phyloP scores from a whole-genome alignment of 2,797 vertebrate species.

The Tokudaia muenninki region DNA sequence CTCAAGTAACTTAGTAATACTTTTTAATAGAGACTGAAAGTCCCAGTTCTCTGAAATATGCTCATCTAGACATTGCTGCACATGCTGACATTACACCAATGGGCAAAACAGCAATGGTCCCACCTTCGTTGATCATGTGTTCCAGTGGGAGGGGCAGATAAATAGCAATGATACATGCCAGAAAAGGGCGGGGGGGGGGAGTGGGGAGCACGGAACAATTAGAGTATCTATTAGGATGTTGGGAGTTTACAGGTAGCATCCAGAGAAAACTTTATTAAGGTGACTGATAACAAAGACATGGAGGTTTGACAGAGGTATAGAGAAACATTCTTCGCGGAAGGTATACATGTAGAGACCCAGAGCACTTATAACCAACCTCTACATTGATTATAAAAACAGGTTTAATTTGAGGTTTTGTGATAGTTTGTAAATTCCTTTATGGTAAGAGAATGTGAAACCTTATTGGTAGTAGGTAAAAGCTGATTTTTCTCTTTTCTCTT shows the following conservation, averaged over 20 bases:
- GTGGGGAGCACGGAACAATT: neutral
- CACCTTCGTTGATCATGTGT: neutral
- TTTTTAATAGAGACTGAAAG: neutral
- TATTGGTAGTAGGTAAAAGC: neutral
- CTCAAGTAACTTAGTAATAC: slow-evolving; percentile 36
- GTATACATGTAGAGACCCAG: neutral
- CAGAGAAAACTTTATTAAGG: neutral
- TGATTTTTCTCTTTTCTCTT: neutral
- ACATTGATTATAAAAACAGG: neutral
- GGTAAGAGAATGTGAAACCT: neutral
- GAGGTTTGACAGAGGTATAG: neutral
- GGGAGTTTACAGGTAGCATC: neutral
- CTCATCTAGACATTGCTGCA: neutral
- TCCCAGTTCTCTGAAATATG: neutral
- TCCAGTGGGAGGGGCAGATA: neutral
- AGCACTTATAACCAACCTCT: neutral
- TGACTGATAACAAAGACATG: neutral
- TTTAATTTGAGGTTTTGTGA: slow-evolving; percentile 8
- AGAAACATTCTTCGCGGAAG: neutral
- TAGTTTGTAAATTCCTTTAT: slow-evolving; percentile 19
- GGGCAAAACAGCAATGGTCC: neutral
- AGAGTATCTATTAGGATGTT: neutral
- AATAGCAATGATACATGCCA: neutral
- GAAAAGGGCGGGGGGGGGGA: neutral
- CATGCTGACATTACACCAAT: neutral